These are phyloP conservation scores for Alloscopus bannaensis DNA, from an alignment of 2,888 invertebrate species.

Conservation along the genomic window DNA sequence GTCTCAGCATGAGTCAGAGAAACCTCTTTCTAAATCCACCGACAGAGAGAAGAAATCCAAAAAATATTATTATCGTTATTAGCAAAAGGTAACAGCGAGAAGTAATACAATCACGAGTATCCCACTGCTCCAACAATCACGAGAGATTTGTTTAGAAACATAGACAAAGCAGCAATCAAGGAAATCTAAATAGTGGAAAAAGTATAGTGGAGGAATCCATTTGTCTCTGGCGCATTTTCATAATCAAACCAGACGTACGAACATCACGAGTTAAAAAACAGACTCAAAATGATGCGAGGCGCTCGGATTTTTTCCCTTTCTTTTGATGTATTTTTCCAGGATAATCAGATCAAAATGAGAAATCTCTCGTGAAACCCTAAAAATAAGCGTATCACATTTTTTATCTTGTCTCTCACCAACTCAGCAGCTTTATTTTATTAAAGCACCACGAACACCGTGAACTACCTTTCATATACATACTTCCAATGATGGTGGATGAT, in stretches of 20 bases:
- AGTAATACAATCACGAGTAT: constrained; percentile 3
- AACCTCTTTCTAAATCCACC: background rate
- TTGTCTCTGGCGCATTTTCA: constrained; percentile 8
- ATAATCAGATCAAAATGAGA: constrained; percentile 21
- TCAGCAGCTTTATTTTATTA: too few species aligned
- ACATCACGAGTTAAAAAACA: background rate
- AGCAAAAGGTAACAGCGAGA: background rate
- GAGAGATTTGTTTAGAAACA: too few species aligned
- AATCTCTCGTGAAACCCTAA: background rate
- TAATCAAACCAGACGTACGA: background rate
- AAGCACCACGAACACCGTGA: too few species aligned
- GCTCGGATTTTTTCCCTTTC: background rate
- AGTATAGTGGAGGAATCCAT: background rate
- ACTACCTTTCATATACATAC: too few species aligned
- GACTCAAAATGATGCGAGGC: too few species aligned
- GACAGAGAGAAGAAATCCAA: too few species aligned
- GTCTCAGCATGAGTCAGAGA: constrained; percentile 17
- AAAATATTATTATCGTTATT: background rate
- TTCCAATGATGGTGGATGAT: too few species aligned
- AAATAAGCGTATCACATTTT: background rate
- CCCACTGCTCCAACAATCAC: background rate
- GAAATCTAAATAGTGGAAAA: too few species aligned
- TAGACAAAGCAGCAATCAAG: too few species aligned
- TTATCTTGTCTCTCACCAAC: too few species aligned
- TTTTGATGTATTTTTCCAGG: background rate